Evolutionary conservation across 2,888 invertebrate genomes (phyloP), one percentile per base, ranked within the genome.

Genomic region (Ectemnius cavifrons): DNA sequence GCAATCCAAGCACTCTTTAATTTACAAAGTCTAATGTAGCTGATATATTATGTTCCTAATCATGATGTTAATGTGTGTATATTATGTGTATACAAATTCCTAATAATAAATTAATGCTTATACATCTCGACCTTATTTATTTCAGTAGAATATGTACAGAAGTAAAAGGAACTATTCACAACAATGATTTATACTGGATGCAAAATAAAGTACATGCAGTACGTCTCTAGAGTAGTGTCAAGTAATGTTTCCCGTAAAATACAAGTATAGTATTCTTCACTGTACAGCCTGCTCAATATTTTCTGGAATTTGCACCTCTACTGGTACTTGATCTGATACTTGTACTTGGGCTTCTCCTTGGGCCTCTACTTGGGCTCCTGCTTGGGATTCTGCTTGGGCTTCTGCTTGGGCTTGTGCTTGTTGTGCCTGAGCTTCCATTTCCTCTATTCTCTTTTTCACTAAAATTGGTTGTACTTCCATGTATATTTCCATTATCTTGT

Each of bases 401-500:
- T 84, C 80, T 37, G 82, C 70, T 73, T 73, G 71, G 28, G 71
- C 69, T 23, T 23, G 23, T 23, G 23, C 23, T 23, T 23, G 23
- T 37, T 81, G 68, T 57, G 78, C 79, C 71, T 88, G 86, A 59
- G 83, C 78, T 82, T 91, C 91, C 67, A 91, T 88, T 81, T 93
- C 93, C 80, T 93, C 92, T 73, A 92, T 89, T 80, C 92, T 90
- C 81, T 90, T 92, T 74, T 92, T 91, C 28, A 93, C 90, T 72
- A 93, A 92, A 65, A 91, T 88, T 56, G 93, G 92, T 84, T 94
- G 94, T 27, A 93, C 91, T 86, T 93, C 93, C 85, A 94, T 91
- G 85, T 93, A 94, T 67, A 93, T 91, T 80, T 92, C 90, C 93
- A 94, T 94, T 70, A 93, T 88, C 84, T 92, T 93, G 79, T 94